These are phyloP conservation scores for Coendou prehensilis DNA, from an alignment of 2,797 vertebrate species.

Conservation along the genomic window DNA sequence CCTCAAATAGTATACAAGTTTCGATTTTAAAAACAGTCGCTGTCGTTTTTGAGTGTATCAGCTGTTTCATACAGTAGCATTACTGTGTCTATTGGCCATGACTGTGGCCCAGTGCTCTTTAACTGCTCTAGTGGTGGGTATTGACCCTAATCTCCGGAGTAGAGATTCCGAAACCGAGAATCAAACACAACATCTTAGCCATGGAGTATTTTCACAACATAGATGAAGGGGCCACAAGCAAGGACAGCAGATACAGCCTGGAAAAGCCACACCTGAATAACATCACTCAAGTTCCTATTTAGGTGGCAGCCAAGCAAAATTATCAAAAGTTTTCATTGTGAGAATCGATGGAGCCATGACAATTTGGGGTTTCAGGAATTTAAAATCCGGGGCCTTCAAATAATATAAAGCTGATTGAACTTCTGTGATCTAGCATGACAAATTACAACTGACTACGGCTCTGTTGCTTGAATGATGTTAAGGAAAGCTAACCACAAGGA, in stretches of 20 bases:
- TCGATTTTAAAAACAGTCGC: constrained; percentile 86
- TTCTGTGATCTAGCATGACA: constrained; percentile 88
- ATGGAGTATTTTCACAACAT: constrained; percentile 99
- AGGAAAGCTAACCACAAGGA: constrained; percentile 86
- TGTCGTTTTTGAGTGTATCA: constrained; percentile 91
- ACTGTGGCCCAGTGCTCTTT: constrained; percentile 92
- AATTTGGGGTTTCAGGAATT: constrained; percentile 99
- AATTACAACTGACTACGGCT: constrained; percentile 77
- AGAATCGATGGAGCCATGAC: constrained; percentile 98
- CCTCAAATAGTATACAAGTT: constrained; percentile 93
- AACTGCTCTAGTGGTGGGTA: constrained; percentile 94
- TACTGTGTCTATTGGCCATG: constrained; percentile 92
- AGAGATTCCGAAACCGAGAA: constrained; percentile 98
- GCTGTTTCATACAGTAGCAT: constrained; percentile 92
- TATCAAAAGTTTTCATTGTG: constrained; percentile 94
- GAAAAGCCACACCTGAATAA: constrained; percentile 97
- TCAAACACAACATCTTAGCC: constrained; percentile 97
- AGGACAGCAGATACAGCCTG: constrained; percentile 96
- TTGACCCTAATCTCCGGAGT: constrained; percentile 96
- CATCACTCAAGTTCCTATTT: constrained; percentile 89
- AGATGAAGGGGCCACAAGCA: constrained; percentile 97
- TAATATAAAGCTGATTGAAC: constrained; percentile 94
- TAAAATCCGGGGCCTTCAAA: constrained; percentile 96
- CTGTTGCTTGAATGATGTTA: constrained; percentile 83
- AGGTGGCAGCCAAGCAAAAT: not conserved